A percentile compares a stretch with the other conserved stretches of the same genome.
phyloP scores from a whole-genome alignment of 1,140 invertebrate genomes.

The Dreissena rostriformis region DNA sequence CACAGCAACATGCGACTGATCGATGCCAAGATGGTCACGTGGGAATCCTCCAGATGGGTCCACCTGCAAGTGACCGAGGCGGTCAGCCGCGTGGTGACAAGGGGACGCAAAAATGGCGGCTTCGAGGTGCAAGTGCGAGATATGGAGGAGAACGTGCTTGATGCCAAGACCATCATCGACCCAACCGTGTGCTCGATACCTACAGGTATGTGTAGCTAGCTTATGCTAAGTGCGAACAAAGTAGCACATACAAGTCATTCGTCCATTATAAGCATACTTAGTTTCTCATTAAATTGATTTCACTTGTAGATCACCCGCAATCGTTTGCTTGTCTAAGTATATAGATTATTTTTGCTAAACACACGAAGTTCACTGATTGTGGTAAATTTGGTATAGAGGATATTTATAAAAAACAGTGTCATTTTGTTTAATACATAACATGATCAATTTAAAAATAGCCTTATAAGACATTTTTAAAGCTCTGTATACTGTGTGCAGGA shows the following conservation, averaged over 20 bases:
- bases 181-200: constrained; percentile 43
- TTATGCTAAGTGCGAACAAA: background rate
- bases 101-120: constrained; percentile 47
- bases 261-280: too few relatives aligned
- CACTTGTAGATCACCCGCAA: background rate
- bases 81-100: constrained; percentile 31
- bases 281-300: background rate
- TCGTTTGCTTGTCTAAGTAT: background rate
- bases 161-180: constrained; percentile 50
- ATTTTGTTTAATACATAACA: too few relatives aligned
- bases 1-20: constrained; percentile 53
- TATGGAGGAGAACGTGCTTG: constrained; percentile 46
- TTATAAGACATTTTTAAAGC: too few relatives aligned
- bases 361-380: background rate
- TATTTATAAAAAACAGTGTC: too few relatives aligned
- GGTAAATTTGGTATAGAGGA: background rate
- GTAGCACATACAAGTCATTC: background rate
- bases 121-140: constrained; percentile 54
- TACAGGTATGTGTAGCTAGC: background rate
- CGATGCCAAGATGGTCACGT: constrained; percentile 52
- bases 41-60: constrained; percentile 48
- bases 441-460: too few relatives aligned
- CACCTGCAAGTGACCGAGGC: constrained; percentile 39
- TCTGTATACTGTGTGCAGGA: too few relatives aligned
- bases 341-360: background rate